phyloP scores from a whole-genome alignment of 2,113 vertebrate genomes.

The Pelvicachromis taeniatus region DNA sequence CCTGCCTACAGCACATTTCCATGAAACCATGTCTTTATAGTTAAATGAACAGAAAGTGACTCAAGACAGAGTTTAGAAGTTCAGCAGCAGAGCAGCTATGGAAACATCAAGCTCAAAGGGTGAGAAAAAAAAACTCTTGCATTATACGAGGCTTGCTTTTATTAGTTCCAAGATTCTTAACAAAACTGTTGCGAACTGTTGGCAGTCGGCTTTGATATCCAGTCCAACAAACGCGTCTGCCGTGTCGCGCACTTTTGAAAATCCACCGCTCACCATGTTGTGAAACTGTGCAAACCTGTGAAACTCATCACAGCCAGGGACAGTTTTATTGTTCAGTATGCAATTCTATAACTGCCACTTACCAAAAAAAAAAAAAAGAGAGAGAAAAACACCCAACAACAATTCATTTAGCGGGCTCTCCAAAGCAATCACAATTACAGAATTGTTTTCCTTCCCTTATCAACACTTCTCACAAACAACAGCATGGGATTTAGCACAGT shows the following conservation, averaged over 20 bases:
- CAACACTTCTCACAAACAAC: constrained; percentile 17
- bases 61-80: background rate
- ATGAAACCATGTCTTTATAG: background rate
- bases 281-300: background rate
- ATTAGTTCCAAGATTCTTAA: background rate
- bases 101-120: background rate
- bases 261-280: background rate
- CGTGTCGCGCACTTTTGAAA: background rate
- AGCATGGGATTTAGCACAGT: constrained; percentile 15
- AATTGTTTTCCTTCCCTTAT: background rate
- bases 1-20: background rate
- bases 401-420: constrained; percentile 8
- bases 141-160: background rate
- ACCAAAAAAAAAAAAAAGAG: background rate
- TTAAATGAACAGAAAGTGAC: background rate
- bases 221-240: background rate
- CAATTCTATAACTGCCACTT: constrained; percentile 14
- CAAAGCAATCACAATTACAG: background rate
- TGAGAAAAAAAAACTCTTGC: too few species aligned
- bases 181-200: background rate
- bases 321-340: constrained; percentile 27
- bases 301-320: background rate
- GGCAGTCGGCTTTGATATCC: background rate
- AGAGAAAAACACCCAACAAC: background rate
- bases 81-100: background rate